Evolutionary conservation across 2,888 invertebrate species (phyloP).

Genomic region (Norana najaformis): DNA sequence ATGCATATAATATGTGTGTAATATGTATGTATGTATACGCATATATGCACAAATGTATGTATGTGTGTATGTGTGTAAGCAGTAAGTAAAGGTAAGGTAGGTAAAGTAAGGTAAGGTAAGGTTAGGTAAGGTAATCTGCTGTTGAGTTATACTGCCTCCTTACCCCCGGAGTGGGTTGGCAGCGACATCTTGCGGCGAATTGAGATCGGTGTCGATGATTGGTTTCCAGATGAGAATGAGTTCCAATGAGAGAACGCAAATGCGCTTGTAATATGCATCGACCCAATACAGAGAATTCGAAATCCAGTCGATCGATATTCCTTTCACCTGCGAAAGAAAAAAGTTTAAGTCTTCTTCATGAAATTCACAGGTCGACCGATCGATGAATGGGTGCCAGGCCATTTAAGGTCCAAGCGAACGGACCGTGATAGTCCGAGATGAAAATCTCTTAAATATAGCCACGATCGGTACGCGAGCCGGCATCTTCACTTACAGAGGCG

Average conservation of each 20-base stretch:
- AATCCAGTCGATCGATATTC: not conserved
- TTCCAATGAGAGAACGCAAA: not conserved
- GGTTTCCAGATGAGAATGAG: conserved; percentile 22
- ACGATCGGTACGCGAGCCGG: too few species aligned
- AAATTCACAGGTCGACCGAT: too few species aligned
- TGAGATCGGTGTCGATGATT: not conserved
- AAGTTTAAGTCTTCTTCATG: too few species aligned
- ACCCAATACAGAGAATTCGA: not conserved
- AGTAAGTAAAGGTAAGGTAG: not conserved
- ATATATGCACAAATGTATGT: too few species aligned
- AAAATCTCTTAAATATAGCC: too few species aligned
- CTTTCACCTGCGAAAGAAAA: not conserved
- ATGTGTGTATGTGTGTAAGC: too few species aligned
- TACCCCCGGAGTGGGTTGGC: not conserved
- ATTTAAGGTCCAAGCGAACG: too few species aligned
- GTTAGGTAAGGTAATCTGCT: not conserved
- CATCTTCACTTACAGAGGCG: too few species aligned
- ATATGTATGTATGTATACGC: too few species aligned
- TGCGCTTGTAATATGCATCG: not conserved
- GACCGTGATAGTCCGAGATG: too few species aligned
- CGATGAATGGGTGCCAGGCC: too few species aligned
- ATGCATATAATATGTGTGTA: too few species aligned
- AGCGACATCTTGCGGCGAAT: not conserved
- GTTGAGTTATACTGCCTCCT: not conserved
- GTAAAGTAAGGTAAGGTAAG: not conserved